These are phyloP conservation scores for Crax fasciolata DNA, from an alignment of 2,797 vertebrate species.

Conservation along the genomic window DNA sequence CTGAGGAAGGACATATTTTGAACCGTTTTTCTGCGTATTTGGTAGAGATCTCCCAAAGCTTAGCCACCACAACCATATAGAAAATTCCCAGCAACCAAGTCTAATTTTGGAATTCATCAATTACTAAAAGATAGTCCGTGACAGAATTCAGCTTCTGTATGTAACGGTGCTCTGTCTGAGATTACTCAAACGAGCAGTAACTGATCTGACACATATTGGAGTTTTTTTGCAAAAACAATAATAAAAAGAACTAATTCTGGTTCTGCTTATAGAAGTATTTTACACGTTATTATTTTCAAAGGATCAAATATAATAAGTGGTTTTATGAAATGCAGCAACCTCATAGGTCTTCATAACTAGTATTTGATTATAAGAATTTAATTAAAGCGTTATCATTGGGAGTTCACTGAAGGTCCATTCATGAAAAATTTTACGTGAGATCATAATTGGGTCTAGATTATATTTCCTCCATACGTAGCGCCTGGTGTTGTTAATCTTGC, in stretches of 20 bases:
- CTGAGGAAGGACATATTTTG: neutral
- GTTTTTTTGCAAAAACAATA: neutral
- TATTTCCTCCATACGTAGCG: neutral
- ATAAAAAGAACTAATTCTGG: neutral
- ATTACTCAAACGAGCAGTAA: neutral
- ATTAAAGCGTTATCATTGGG: neutral
- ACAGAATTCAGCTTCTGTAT: neutral
- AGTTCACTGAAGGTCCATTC: neutral
- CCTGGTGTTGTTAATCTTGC: neutral
- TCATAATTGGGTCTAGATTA: conserved; percentile 1
- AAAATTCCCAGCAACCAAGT: neutral
- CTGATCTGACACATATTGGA: neutral
- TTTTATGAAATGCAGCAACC: neutral
- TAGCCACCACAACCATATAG: neutral
- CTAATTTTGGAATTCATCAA: neutral
- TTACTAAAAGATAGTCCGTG: neutral
- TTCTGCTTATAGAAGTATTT: neutral
- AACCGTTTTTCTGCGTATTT: neutral
- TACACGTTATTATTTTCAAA: neutral
- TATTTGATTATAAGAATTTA: neutral
- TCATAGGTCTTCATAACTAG: neutral
- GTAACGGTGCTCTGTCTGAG: neutral
- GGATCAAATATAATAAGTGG: neutral
- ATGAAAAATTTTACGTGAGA: neutral
- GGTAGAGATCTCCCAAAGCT: neutral